phyloP scores from a whole-genome alignment of 1,140 invertebrate species.

The Tetranychus cinnabarinus region DNA sequence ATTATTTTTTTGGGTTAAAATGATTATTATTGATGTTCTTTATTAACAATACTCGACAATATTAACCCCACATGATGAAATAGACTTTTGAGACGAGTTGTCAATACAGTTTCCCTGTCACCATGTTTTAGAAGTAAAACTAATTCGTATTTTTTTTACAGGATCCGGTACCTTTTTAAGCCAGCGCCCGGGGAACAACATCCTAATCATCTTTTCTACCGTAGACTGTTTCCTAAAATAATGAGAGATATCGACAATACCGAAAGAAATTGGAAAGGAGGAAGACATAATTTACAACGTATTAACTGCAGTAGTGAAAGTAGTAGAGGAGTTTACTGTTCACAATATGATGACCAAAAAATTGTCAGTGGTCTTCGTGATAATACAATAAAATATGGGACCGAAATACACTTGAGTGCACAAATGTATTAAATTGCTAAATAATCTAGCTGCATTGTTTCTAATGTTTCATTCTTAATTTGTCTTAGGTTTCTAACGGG shows the following conservation, averaged over 20 bases:
- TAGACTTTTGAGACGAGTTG: no score
- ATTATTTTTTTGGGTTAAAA: constrained; percentile 38
- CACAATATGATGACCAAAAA: constrained; percentile 97
- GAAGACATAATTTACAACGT: constrained; percentile 76
- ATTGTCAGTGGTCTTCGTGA: constrained; percentile 97
- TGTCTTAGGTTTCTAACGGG: constrained; percentile 52
- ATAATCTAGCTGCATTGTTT: no score
- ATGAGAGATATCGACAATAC: constrained; percentile 65
- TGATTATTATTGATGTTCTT: no score
- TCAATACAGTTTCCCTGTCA: no score
- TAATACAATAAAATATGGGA: constrained; percentile 99
- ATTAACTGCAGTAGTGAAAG: constrained; percentile 94
- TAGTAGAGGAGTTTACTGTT: constrained; percentile 84
- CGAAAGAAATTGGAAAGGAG: constrained; percentile 93
- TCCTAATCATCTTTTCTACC: constrained; percentile 80
- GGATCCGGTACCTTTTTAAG: constrained; percentile 25
- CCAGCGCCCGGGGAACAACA: constrained; percentile 69
- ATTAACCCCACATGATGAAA: no score
- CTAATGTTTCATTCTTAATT: background rate
- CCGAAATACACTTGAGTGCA: constrained; percentile 62
- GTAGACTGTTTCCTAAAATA: constrained; percentile 88
- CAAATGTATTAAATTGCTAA: constrained; percentile 32
- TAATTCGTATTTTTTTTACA: background rate
- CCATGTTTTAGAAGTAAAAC: no score
- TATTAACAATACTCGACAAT: no score